Base-by-base conservation (phyloP, 1,140 invertebrate genomes). In the Aphelenchoides fujianensis region DNA sequence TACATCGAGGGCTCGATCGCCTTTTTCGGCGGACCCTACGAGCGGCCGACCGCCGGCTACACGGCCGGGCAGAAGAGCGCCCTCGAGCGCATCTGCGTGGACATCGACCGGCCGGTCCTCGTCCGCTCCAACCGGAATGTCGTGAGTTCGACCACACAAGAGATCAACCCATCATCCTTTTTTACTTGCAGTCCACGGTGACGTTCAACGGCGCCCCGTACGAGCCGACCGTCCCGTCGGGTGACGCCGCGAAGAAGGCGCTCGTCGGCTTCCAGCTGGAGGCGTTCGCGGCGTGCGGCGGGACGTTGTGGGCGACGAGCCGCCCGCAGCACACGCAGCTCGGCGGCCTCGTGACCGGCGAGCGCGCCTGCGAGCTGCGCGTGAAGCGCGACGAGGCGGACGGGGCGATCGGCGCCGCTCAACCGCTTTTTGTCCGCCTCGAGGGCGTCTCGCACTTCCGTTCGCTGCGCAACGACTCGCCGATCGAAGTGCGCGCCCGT, bases 121-220 rank as follows among this genome's bases (percentile, higher is more conserved):
- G 61, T 69, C 30, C 12, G 71, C 16, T 12, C 30, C 2, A n/a
- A n/a, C 12, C 12, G 12, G 28, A 69, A 69, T 3, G 68, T 67
- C 5, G 62, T 66, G 7, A 66, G 62, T 59, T 59, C 7, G 5
- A 7, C 23, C 23, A 23, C 34, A 19, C 3, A 12, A 16, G 12
- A 12, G 23, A 66, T 59, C 31, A 59, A 36, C 27, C 30, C 16
- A 23, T n/a, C 41, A 16, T 48, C 41, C 16, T 48, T 16, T n/a
- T 16, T 53, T 7, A 27, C 62, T 66, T 19, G 3, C 67, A 69
- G 77, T 78, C 79, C 3, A 32, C 53, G 2, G 80, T 80, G 16
- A 48, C 70, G 16, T 79, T 79, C 53, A 72, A 82, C n/a, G 78
- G 79, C 9, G 74, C 79, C 7, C 76, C 79, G 27, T 81, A 78